Base-by-base conservation (phyloP, 2,888 invertebrate species). In the Pachydiplax longipennis region DNA sequence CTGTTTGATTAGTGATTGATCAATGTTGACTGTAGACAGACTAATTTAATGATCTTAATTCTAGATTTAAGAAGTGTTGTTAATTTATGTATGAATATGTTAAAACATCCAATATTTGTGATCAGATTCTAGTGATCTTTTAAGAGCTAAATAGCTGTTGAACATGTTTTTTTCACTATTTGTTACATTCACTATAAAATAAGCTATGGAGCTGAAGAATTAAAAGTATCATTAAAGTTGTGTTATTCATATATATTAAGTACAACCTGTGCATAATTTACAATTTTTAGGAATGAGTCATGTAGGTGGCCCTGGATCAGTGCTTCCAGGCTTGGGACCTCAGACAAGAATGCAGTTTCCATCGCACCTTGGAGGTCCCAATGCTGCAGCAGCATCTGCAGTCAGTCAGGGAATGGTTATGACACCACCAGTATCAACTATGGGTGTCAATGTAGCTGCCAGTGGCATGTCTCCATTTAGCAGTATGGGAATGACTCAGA, bases 291-390 rank as follows among this genome's bases (percentile, higher is more conserved):
- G 92, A 22, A 92, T 92, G 92, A 90, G 91, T 40, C 91, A 91
- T 87, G 92, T 25, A 93, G 93, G 3, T 93, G 92, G 22, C 92
- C 87, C 4, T 65, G 87, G 87, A 37, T 61, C 87, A 37, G 87
- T 87, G 31, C 65, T 80, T 40, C 81, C 80, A 80, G 80, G 80
- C 10, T 81, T 90, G 53, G 90, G 80, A 73, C 44, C 80, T 37
- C 90, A 90, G 35, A 44, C 61, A 80, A 90, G 90, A 35, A 90
- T 87, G 87, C 87, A 87, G 65, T 87, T 87, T 37, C 65, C 87
- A 58, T 87, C 87, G 37, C 87, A 87, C 25, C 61, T 87, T 37
- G 87, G 87, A 10, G 87, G 87, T 37, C 87, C 87, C 22, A 87
- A 87, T n/a, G 65, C 61, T 37, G 65, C 73, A 37, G 65, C 90